Conservation (phyloP, 2,888 invertebrate species). For the Hedya salicella region DNA sequence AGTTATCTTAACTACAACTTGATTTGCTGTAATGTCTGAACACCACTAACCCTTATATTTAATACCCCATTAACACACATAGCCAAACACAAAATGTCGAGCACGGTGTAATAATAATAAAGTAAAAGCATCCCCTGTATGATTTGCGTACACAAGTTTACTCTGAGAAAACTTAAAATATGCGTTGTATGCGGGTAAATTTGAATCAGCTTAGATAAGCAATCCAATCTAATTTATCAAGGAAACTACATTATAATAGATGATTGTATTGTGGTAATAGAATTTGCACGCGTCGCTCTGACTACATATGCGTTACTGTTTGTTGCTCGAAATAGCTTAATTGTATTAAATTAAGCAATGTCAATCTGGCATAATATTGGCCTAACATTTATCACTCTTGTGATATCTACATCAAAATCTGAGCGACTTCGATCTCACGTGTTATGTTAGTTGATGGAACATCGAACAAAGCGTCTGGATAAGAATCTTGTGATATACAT, state of each 20-base stretch:
- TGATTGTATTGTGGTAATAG: constrained; percentile 40
- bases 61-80: constrained; percentile 10
- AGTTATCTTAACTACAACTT: constrained; percentile 37
- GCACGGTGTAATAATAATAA: constrained; percentile 4
- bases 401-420: neutral
- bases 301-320: constrained; percentile 23
- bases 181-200: constrained; percentile 11
- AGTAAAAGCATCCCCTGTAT: constrained; percentile 24
- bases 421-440: neutral
- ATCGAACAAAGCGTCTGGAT: neutral
- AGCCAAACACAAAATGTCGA: constrained; percentile 14
- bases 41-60: constrained; percentile 8
- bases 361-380: constrained; percentile 5
- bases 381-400: neutral
- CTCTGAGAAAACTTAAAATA: constrained; percentile 8
- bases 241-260: constrained; percentile 34
- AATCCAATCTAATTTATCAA: constrained; percentile 26
- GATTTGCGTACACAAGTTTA: constrained; percentile 16
- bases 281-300: constrained; percentile 20
- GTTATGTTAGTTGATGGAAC: neutral
- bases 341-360: constrained; percentile 22
- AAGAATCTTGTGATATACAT: too few species aligned
- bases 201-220: constrained; percentile 18
- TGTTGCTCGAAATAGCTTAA: constrained; percentile 21
- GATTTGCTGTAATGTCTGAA: constrained; percentile 26